phyloP scores from a whole-genome alignment of 35 echinoderm and acorn worm genomes.

The Apostichopus parvimensis region DNA sequence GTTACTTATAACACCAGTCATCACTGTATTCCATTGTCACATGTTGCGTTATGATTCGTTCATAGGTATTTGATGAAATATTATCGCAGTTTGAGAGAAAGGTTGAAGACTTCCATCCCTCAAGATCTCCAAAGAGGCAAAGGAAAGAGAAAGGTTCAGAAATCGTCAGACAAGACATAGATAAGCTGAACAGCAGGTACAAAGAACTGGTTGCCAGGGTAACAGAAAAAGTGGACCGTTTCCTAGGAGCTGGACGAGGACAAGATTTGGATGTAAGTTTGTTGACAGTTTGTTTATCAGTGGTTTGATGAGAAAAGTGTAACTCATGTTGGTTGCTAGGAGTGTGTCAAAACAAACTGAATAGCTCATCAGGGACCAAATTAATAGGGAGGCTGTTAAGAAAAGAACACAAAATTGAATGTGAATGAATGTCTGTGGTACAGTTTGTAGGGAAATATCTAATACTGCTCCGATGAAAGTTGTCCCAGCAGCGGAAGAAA shows the following conservation, averaged over 20 bases:
- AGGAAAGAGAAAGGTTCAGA: conserved; percentile 65
- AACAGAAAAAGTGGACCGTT: conserved; percentile 62
- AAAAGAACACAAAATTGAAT: too few species aligned
- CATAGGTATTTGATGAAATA: conserved; percentile 75
- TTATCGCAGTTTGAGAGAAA: conserved; percentile 56
- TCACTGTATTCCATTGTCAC: too few species aligned
- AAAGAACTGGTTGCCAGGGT: conserved; percentile 73
- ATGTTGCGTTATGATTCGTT: background rate
- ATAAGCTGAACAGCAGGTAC: conserved; percentile 77
- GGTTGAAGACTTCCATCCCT: conserved; percentile 58
- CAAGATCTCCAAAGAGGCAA: conserved; percentile 39
- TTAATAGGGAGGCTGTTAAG: too few species aligned
- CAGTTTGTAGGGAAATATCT: too few species aligned
- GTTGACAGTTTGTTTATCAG: conserved; percentile 1
- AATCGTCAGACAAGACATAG: conserved; percentile 68
- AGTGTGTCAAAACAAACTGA: too few species aligned
- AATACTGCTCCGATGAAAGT: too few species aligned
- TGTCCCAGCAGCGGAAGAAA: too few species aligned
- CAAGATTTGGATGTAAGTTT: conserved; percentile 71
- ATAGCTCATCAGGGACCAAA: too few species aligned
- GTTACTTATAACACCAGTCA: too few species aligned
- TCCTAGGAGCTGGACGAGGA: conserved; percentile 56
- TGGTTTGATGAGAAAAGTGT: too few species aligned
- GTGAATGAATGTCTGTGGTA: too few species aligned
- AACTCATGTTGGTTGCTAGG: too few species aligned